Base-by-base conservation (phyloP, 2,888 invertebrate species). In the Orthosia incerta region DNA sequence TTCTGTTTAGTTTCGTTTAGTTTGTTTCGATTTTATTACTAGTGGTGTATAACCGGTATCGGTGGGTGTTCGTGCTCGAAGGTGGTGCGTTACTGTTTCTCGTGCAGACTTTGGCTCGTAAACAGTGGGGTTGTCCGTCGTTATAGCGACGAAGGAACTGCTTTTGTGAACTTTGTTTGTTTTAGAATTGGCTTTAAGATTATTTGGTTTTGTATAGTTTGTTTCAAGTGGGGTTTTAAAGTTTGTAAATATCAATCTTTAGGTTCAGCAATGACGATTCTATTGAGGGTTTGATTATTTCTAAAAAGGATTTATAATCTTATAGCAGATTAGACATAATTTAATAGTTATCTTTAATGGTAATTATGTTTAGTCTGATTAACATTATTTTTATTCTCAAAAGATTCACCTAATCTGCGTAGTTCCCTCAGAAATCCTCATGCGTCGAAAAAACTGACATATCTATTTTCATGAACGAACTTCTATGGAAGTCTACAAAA, bases 81-180 rank as follows among this genome's bases (percentile, higher is more conserved):
- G 95, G 93, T 95, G 95, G 96, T 95, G 94, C 95, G 95, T 95
- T 96, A 96, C 95, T 96, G 94, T 91, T 94, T 93, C 94, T 94
- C 95, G 95, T 95, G 95, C 93, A 94, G 93, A 94, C 92, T 95
- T 95, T 91, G 94, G 93, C 92, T 94, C 95, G 95, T 95, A 95
- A 96, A 95, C 95, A 94, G 95, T 95, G 95, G 95, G 96, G 96
- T 92, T 94, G 94, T 93, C 90, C 94, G 96, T 96, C 93, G 96
- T 96, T 95, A 96, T 96, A 95, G 96, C 95, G 95, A 96, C 96
- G 94, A 95, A 95, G 96, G 95, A 96, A 95, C 94, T 93, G 95
- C 93, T 95, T 92, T 93, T 91, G 90, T 89, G 91, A 75, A 79
- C 88, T 91, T 85, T 85, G 88, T 92, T 88, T 89, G 84, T 85